Base-by-base conservation (phyloP, 2,797 vertebrate genomes). In the Eulemur mongoz region DNA sequence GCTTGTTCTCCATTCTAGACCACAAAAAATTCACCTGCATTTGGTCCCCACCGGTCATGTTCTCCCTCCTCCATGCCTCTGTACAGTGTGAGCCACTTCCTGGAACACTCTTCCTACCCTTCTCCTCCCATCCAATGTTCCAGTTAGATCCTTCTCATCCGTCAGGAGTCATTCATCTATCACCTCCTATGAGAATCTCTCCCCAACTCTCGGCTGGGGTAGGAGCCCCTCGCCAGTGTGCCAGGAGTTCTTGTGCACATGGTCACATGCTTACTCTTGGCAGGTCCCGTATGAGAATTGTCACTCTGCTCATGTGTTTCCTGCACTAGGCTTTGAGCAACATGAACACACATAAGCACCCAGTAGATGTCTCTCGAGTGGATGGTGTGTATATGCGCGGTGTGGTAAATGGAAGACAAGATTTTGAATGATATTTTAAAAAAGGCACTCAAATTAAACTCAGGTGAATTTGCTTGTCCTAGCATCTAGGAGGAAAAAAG, bases 331-430 rank as follows among this genome's bases (percentile, higher is more conserved):
- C 18, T 27, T 73, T 61, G 35, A 79, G 23, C 30, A 73, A 14
- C 4, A 12, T 38, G 52, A 85, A 89, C 25, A 59, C 32, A 75
- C 14, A 12, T 65, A 67, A 69, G 50, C 30, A 52, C 45, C 50
- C 18, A 65, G 23, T 20, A 72, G 90, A 50, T 65, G 18, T 40
- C 4, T 52, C 69, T 65, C 78, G 54, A 85, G 35, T 82, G 25
- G 52, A 35, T 78, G 38, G 4, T 52, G 67, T 61, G 27, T 61
- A 14, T 43, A 50, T 43, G 13, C 11, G 5, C 30, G 1, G 15
- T 38, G 84, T 86, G 78, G 35, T 79, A 89, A 89, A 72, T 45
- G 48, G 91, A 91, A 89, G 82, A 43, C 22, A 57, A 63, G 32
- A 87, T 93, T 93, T 91, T 89, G 40, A 93, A 52, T 65, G 65